Evolutionary conservation across 2,113 vertebrate species (phyloP).

Genomic region (Bucco capensis): DNA sequence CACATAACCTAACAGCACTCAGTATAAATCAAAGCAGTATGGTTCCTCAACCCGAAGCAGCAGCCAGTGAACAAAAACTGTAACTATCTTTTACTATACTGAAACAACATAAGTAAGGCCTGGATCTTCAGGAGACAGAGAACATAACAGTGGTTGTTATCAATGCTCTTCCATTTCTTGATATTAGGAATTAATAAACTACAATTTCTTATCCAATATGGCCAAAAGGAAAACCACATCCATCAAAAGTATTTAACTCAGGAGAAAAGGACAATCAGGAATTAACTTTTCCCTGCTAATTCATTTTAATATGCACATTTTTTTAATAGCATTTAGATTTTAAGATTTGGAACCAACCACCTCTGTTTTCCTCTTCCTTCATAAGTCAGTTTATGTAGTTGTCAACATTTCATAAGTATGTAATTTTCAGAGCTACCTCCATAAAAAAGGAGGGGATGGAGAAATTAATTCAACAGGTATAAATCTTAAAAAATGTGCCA

Average conservation of each 20-base stretch:
- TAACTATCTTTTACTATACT: not conserved
- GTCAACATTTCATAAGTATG: not conserved
- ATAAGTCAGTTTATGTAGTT: not conserved
- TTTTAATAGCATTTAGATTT: not conserved
- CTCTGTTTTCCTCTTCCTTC: not conserved
- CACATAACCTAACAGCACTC: rapidly evolving
- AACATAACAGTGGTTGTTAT: not conserved
- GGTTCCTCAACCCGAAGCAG: not conserved
- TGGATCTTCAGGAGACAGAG: not conserved
- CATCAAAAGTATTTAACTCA: not conserved
- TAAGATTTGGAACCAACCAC: not conserved
- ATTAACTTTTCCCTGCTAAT: not conserved
- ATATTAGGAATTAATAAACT: not conserved
- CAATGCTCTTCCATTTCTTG: not conserved
- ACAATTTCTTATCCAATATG: not conserved
- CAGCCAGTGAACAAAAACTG: rapidly evolving
- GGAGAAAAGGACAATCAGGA: not conserved
- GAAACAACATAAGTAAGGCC: not conserved
- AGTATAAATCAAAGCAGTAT: not conserved
- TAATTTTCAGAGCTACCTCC: not conserved
- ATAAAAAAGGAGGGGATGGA: not conserved
- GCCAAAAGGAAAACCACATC: not conserved
- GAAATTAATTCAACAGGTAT: not conserved
- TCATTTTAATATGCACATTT: not conserved
- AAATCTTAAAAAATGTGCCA: rapidly evolving